phyloP scores from a whole-genome alignment of 1,140 invertebrate genomes.

The Drosophila arawakana region DNA sequence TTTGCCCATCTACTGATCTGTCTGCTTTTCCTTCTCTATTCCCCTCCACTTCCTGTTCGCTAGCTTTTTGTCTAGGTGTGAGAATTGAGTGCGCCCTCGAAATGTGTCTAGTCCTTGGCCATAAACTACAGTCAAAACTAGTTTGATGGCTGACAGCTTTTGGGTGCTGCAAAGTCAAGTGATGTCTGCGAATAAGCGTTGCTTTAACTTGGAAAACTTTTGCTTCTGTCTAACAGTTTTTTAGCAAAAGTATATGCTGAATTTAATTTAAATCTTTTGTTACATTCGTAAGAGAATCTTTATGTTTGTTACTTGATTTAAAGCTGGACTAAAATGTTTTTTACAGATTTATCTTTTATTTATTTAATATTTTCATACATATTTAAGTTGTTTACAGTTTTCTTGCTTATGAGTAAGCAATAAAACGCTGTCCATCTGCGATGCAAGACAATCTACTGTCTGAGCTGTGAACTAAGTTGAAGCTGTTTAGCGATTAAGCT shows the following conservation, averaged over 20 bases:
- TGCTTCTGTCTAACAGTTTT: neutral
- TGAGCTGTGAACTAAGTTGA: neutral
- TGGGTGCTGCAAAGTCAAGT: conserved; percentile 41
- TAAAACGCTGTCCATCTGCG: conserved; percentile 2
- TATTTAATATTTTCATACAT: neutral
- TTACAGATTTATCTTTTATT: neutral
- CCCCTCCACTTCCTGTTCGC: neutral
- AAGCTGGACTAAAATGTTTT: too few species aligned
- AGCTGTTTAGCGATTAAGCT: conserved; percentile 59
- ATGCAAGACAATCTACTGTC: neutral
- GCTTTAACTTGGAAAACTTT: conserved; percentile 7
- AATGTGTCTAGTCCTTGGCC: conserved; percentile 49
- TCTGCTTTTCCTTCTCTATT: neutral
- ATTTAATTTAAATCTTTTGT: too few species aligned
- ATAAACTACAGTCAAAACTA: conserved; percentile 52
- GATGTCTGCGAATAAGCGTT: conserved; percentile 37
- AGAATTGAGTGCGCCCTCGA: conserved; percentile 15
- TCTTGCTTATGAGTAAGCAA: conserved; percentile 17
- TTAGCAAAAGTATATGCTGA: too few species aligned
- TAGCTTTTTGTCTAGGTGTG: conserved; percentile 7
- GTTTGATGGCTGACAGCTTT: conserved; percentile 34
- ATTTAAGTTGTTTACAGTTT: neutral
- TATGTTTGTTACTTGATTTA: too few species aligned
- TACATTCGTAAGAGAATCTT: too few species aligned
- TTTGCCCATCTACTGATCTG: conserved; percentile 25